Evolutionary conservation across 2,797 vertebrate species (phyloP), one percentile per base, ranked within the genome.

Genomic region (Rhabdophis nuchalis): DNA sequence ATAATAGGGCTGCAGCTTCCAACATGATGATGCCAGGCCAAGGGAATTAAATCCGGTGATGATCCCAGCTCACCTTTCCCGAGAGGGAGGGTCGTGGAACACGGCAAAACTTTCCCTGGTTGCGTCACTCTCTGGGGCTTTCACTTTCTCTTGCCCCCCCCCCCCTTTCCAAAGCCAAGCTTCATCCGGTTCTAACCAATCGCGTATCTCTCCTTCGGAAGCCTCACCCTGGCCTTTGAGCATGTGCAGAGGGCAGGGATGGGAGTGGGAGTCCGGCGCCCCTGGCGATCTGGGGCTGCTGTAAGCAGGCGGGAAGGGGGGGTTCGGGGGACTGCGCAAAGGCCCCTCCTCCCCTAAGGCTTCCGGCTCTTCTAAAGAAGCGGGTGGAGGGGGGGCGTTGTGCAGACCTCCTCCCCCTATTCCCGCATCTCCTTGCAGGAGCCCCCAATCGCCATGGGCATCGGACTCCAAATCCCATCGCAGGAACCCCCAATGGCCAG

Each of bases 341-440:
- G n/a, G n/a, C n/a, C 12, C 29, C 60, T 29, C 29, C 27, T 29
- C 61, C 29, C 13, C 29, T 5, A 64, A 64, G 1, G 61, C 13
- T 16, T 68, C 29, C 61, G 16, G 61, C 61, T 9, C 29, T 25
- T 20, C 36, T 46, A 10, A 41, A 23, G 32, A 46, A 2, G 32
- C 1, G 25, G 77, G 36, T 32, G 7, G 4, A 5, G 18, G 52
- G 9, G 64, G 89, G 52, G 53, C 16, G 2, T 8, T 5, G 0
- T 0, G 3, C 20, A 32, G n/a, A 1, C 32, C 27, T 0, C 27
- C 11, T 0, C 1, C 56, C 12, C 20, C 2, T 23, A 5, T 10
- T 54, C 4, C 11, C 20, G 10, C 54, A 36, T 32, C 23, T 56
- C 7, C 54, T 18, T 57, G n/a, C 18, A 53, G 13, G 16, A 29